phyloP scores from a whole-genome alignment of 2,113 vertebrate genomes.

The Dasyornis broadbenti region DNA sequence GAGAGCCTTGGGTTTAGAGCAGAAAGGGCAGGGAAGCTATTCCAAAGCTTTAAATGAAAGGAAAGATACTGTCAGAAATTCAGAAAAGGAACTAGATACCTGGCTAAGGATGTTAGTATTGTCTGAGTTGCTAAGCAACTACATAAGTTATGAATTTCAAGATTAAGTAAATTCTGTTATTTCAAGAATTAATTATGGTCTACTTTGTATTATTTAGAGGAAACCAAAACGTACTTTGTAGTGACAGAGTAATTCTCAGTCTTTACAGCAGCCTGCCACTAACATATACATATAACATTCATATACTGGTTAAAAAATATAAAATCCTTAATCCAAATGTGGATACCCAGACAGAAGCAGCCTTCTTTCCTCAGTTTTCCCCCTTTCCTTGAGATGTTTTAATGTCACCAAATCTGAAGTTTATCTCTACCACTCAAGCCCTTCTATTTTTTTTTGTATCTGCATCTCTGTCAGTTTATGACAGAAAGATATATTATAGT shows the following conservation, averaged over 20 bases:
- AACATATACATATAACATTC: neutral
- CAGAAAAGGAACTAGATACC: neutral
- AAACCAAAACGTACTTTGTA: neutral
- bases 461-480: neutral
- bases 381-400: neutral
- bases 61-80: neutral
- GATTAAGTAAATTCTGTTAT: neutral
- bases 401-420: neutral
- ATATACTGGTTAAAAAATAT: neutral
- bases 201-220: neutral
- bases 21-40: neutral
- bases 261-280: neutral
- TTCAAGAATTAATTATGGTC: neutral
- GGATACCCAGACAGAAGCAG: neutral
- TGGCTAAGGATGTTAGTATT: neutral
- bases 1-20: neutral
- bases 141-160: neutral
- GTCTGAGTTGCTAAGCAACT: slow-evolving; percentile 47
- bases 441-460: neutral
- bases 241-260: neutral
- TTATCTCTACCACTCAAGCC: neutral
- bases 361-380: neutral
- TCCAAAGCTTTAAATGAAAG: neutral
- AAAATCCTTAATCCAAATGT: neutral
- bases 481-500: slow-evolving; percentile 3